Percentiles rank a stretch among this genome's conserved stretches.
Evolutionary conservation across 2,113 vertebrate species (phyloP).

Genomic region (pig (Sus scrofa)): T2T-Sscrofa CM000830.6:101806001-101806500

Average conservation of each 20-base stretch:
- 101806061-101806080: neutral
- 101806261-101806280: neutral
- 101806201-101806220: neutral
- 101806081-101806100: neutral
- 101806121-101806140: neutral
- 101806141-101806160: neutral
- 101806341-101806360: neutral
- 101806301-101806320: neutral
- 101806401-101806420: neutral
- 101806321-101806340: neutral
- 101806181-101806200: neutral
- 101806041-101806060: neutral
- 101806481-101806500: neutral
- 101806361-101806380: neutral
- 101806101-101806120: neutral
- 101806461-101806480: neutral
- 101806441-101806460: neutral
- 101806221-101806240: neutral
- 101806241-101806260: neutral
- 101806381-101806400: neutral
- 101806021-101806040: conserved; percentile 11
- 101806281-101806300: neutral
- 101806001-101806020: neutral
- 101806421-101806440: neutral
- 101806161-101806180: neutral